Conservation (phyloP, 2,888 invertebrate genomes). For the Netelia inedita region DNA sequence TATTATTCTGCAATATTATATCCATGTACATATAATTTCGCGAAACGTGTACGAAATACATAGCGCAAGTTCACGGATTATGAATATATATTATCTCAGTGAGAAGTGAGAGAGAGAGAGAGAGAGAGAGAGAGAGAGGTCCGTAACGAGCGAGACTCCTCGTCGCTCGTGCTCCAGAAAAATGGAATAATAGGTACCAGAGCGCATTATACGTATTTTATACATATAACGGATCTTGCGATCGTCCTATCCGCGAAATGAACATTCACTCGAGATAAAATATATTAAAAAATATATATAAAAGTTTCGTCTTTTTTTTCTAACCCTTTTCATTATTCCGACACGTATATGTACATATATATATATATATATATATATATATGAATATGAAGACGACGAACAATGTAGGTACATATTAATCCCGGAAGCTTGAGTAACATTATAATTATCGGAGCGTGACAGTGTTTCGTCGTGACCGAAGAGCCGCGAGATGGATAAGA, state of each 20-base stretch:
- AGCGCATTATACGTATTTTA: background rate
- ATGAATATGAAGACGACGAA: no score
- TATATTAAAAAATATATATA: constrained; percentile 9
- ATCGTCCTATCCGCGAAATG: constrained; percentile 8
- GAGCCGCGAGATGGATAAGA: constrained; percentile 8
- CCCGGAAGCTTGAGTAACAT: constrained; percentile 36
- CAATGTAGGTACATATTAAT: constrained; percentile 20
- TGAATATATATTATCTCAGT: constrained; percentile 55
- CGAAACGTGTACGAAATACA: constrained; percentile 53
- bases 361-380: background rate
- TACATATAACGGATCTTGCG: constrained; percentile 13
- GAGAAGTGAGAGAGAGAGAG: background rate
- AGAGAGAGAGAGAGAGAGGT: constrained; percentile 16
- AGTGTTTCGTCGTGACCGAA: constrained; percentile 9
- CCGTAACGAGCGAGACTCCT: constrained; percentile 31
- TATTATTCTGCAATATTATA: constrained; percentile 26
- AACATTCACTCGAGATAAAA: constrained; percentile 22
- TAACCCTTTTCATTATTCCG: background rate
- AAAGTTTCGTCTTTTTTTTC: background rate
- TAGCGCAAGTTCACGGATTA: constrained; percentile 55
- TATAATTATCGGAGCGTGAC: constrained; percentile 57
- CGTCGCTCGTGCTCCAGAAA: constrained; percentile 47
- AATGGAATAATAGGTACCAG: constrained; percentile 47
- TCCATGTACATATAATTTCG: constrained; percentile 26
- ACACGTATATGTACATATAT: background rate